Evolutionary conservation across 1,140 invertebrate genomes (phyloP), one percentile per base, ranked within the genome.

Genomic region (Gonatopus flavifemur): DNA sequence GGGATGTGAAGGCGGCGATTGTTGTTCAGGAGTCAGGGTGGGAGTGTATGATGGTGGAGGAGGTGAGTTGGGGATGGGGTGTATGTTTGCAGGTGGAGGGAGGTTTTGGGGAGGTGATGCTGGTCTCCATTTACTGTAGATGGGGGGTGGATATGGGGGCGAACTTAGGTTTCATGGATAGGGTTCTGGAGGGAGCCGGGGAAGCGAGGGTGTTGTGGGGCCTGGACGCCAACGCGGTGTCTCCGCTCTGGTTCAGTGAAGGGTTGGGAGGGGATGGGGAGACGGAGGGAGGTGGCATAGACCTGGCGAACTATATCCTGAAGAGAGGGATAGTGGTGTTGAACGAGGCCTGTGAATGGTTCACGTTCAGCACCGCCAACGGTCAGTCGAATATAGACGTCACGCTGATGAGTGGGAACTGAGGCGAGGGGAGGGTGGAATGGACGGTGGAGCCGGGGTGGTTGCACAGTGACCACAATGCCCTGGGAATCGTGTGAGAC

Each of bases 141-240:
- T 42, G 38, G 15, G 22, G 32, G n/a, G 37, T 7, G 12, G 42
- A 19, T 9, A 39, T 50, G 10, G 32, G 30, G 9, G n/a, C 28
- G 1, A 44, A 41, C n/a, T 4, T 52, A 15, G 13, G 30, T 15
- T 55, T 46, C n/a, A 15, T 55, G 31, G 42, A 49, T 24, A 15
- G 30, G 15, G 24, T 51, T 2, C 16, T 36, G n/a, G 25, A 10
- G 5, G 25, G 13, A 12, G 12, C 49, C 13, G 20, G 25, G 18
- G 38, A 33, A 9, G 21, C 35, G 13, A 28, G 19, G 12, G 19
- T 56, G 3, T 9, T 58, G 13, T 38, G 48, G 3, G 43, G 55
- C 9, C 19, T 47, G 47, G 58, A 58, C 40, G 48, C 52, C 3
- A 58, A 62, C 28, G 55, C 52, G 2, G 38, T 35, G 3, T 58